Conservation (phyloP, 92 coral and sea anemone genomes). For the Hydrozoanthus gracilis region DNA sequence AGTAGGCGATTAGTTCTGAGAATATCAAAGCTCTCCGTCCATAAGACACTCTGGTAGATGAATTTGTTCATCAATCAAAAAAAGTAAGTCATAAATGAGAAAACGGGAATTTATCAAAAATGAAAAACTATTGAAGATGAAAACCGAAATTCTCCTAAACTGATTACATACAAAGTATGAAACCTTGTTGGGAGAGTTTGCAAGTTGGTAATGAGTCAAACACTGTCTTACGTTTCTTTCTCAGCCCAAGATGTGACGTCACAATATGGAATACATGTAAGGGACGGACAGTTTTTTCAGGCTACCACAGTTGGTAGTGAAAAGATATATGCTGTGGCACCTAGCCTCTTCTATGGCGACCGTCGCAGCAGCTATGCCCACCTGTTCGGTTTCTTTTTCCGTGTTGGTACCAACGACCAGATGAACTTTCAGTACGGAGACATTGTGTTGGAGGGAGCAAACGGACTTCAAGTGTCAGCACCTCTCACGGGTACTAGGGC, state of each 20-base stretch:
- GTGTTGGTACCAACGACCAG: conserved; percentile 83
- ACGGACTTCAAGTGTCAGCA: conserved; percentile 74
- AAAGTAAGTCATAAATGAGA: no score
- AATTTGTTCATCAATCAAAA: no score
- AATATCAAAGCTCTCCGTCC: no score
- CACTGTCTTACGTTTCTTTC: not conserved
- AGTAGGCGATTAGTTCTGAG: no score
- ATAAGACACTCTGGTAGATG: no score
- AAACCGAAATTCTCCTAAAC: no score
- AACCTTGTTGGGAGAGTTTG: no score
- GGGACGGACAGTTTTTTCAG: conserved; percentile 62
- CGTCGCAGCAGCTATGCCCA: conserved; percentile 92
- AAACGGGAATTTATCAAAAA: no score
- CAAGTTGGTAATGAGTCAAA: not conserved
- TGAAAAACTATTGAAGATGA: no score
- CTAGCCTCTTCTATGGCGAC: conserved; percentile 74
- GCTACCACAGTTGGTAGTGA: conserved; percentile 92
- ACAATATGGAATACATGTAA: conserved; percentile 72
- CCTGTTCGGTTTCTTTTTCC: conserved; percentile 85
- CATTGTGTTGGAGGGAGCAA: conserved; percentile 73
- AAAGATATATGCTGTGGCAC: conserved; percentile 83
- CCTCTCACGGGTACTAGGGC: conserved; percentile 62
- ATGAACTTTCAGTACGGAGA: conserved; percentile 80
- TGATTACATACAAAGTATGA: no score
- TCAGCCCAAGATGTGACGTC: conserved; percentile 88